Evolutionary conservation across 1,140 invertebrate species (phyloP), one percentile per base, ranked within the genome.

Genomic region (Drosophila asahinai): DNA sequence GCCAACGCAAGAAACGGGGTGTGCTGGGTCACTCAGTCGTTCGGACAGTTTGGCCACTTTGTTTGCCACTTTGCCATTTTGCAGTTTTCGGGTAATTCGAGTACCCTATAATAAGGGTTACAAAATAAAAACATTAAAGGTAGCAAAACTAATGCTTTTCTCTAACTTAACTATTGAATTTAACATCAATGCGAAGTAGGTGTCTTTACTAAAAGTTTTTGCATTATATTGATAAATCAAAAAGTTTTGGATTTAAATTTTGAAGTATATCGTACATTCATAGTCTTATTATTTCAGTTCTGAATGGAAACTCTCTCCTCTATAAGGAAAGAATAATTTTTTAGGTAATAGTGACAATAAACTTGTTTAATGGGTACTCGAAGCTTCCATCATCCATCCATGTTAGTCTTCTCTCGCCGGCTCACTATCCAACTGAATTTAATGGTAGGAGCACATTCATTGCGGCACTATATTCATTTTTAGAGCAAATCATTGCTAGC

Each of bases 401-500:
- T n/a, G n/a, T 1, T 17, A 11, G 14, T 30, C 14, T 38, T 12
- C 43, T 54, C 12, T 27, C 4, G 49, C 36, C 43, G 15, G 25
- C 22, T 38, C 14, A 40, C 57, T 61, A 42, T 42, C 22, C 43
- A 67, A 36, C 19, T 47, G 40, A 59, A 38, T 61, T 60, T n/a
- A 33, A 33, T 49, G 17, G 14, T 43, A 22, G 51, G 30, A 42
- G 43, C n/a, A 70, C 64, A 70, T 70, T 52, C 66, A 65, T 52
- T 52, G 65, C 36, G 25, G 36, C 38, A 80, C 45, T 22, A 49
- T 51, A 36, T 55, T 47, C 40, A 25, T 40, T 45, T 78, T 77
- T 77, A 14, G 19, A 27, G 66, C 49, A 61, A 83, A 66, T 81
- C 60, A 81, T 77, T 64, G 71, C 17, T 40, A 81, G 63, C 82